Conservation (phyloP, 1,140 invertebrate species). For the Zaprionus camerounensis region DNA sequence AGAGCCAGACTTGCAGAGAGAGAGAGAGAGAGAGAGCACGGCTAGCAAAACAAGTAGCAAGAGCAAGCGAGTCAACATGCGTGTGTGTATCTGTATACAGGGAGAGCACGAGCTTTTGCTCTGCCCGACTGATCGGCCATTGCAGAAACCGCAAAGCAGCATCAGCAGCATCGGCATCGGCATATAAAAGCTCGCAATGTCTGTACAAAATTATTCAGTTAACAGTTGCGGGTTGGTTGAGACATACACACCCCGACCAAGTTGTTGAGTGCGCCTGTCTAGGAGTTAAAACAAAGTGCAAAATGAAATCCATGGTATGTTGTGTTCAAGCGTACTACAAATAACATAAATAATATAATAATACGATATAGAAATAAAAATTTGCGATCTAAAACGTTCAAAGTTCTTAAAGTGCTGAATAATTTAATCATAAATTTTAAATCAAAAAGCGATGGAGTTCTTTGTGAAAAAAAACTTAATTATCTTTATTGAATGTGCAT, state of each 20-base stretch:
- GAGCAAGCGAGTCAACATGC: background rate
- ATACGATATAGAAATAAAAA: background rate
- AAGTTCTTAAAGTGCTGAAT: conserved; percentile 31
- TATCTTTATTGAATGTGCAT: background rate
- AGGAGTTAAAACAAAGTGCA: conserved; percentile 68
- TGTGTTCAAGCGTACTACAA: conserved; percentile 58
- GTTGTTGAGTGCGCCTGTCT: conserved; percentile 45
- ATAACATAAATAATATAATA: conserved; percentile 31
- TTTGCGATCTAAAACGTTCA: conserved; percentile 11
- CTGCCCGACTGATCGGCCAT: conserved; percentile 46
- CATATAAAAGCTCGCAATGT: conserved; percentile 81
- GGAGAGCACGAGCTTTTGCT: conserved; percentile 59
- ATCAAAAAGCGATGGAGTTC: conserved; percentile 11
- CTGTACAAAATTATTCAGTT: conserved; percentile 84
- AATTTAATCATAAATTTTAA: conserved; percentile 10
- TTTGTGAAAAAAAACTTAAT: conserved; percentile 24
- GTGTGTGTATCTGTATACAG: conserved; percentile 16
- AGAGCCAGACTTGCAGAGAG: conserved; percentile 18
- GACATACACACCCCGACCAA: conserved; percentile 66
- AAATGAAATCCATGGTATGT: conserved; percentile 83
- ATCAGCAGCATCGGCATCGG: conserved; percentile 54
- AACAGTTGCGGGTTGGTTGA: conserved; percentile 83
- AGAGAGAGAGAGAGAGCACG: conserved; percentile 9
- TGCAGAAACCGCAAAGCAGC: conserved; percentile 50
- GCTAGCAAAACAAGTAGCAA: background rate